Base-by-base conservation (phyloP, 2,888 invertebrate species). In the Lissocephala sabroskyi region DNA sequence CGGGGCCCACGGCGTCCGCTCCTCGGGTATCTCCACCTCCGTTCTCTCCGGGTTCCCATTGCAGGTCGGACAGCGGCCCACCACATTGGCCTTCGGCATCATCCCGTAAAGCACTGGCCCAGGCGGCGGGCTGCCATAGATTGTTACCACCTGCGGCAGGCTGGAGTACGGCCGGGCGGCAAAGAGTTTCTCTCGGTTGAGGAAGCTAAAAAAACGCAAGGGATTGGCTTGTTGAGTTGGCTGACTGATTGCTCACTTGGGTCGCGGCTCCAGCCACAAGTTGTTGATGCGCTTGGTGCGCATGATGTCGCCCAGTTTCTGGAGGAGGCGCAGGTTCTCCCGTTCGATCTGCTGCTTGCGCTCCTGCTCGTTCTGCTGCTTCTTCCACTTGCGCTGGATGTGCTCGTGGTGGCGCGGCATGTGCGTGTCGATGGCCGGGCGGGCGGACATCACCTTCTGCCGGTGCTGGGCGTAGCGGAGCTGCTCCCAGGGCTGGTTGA, bases 401-500 rank as follows among this genome's bases (percentile, higher is more conserved):
- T 92, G 92, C 9, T 88, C 86, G 62, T 91, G 87, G 35, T 86
- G 76, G 0, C 87, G 75, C 6, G 92, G 91, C n/a, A 89, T 84
- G 33, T 86, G 84, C 60, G 87, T 88, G 85, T 92, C 91, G 45
- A 92, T 88, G 3, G 89, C 89, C 3, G 92, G 88, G 47, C 89
- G 82, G 1, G 91, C 92, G 14, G 88, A 87, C 56, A 85, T 81
- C 2, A 92, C 89, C 86, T 92, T 92, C 57, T 86, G 85, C 45
- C 90, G 86, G 76, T 92, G 92, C 67, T 91, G 89, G 63, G 89
- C 88, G 82, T 88, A 92, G 53, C 90, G 86, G 59, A 90, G 86
- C 40, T 90, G 87, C 71, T 91, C 88, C 90, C 91, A 92, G 1
- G 92, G 92, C 59, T 89, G 87, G 45, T 89, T 86, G 44, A 92